These are phyloP conservation scores for Osmerus eperlanus DNA, from an alignment of 2,113 vertebrate species.

Conservation along the genomic window DNA sequence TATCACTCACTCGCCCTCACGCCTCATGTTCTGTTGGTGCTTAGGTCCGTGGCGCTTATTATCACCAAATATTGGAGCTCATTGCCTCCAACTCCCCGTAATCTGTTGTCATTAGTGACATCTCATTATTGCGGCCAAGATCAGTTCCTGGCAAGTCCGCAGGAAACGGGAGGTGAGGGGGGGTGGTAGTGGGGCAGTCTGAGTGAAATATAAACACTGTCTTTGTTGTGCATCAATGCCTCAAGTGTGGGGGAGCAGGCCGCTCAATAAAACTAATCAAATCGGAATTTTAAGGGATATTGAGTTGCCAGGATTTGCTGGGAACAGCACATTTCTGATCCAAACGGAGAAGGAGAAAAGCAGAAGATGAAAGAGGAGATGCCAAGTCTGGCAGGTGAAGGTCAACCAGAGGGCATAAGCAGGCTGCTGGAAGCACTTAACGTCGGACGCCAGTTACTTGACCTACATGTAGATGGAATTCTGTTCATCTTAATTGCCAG, in stretches of 20 bases:
- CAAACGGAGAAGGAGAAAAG: constrained; percentile 17
- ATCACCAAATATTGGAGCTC: constrained; percentile 32
- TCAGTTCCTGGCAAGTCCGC: constrained; percentile 4
- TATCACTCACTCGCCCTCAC: background rate
- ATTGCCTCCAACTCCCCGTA: constrained; percentile 28
- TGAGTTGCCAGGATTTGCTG: constrained; percentile 38
- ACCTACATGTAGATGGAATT: background rate
- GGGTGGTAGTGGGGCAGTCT: constrained; percentile 1
- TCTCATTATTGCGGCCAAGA: constrained; percentile 29
- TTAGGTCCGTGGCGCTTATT: constrained; percentile 33
- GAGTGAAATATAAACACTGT: constrained; percentile 39
- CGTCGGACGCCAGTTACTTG: background rate
- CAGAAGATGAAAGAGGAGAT: constrained; percentile 35
- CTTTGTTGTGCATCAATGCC: constrained; percentile 35
- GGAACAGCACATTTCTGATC: constrained; percentile 40
- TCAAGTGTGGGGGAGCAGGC: constrained; percentile 40
- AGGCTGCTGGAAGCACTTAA: background rate
- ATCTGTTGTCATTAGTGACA: constrained; percentile 51
- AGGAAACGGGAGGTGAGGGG: constrained; percentile 4
- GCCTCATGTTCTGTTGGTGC: constrained; percentile 33
- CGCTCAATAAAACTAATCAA: constrained; percentile 65
- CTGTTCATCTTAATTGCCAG: background rate
- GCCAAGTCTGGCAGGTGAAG: constrained; percentile 35
- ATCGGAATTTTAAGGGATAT: constrained; percentile 64
- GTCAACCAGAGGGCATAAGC: constrained; percentile 33